A percentile compares a stretch with the other conserved stretches of the same genome.
Evolutionary conservation across 1,140 invertebrate species (phyloP).

Genomic region (Ylistrum balloti): DNA sequence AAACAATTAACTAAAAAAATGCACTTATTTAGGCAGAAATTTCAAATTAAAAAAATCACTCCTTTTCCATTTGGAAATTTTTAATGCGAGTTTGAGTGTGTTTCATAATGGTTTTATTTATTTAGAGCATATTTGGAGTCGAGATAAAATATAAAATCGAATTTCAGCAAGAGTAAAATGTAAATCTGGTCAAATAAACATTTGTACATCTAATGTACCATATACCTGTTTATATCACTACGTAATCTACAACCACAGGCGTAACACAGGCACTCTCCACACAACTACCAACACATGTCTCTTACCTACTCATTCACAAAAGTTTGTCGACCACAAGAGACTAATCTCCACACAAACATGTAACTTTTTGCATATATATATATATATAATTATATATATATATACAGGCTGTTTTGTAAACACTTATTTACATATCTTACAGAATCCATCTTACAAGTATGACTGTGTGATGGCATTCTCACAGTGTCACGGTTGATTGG

Average conservation of each 20-base stretch:
- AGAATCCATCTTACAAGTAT: background rate
- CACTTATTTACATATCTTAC: constrained; percentile 35
- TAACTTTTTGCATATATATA: constrained; percentile 20
- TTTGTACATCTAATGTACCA: background rate
- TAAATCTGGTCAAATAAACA: background rate
- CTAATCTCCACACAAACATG: constrained; percentile 8
- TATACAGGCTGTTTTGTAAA: constrained; percentile 32
- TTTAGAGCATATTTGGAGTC: background rate
- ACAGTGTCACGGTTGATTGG: background rate
- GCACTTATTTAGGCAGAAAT: background rate
- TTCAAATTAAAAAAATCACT: background rate
- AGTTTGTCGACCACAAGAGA: background rate
- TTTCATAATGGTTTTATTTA: background rate
- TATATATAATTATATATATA: no score
- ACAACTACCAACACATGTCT: background rate
- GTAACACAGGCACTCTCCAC: background rate
- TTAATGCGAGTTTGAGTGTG: background rate
- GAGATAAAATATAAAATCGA: background rate
- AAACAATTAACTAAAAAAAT: background rate
- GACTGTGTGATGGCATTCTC: background rate
- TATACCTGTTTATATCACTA: no score
- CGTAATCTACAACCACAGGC: no score
- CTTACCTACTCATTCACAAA: background rate
- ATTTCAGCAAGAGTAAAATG: background rate
- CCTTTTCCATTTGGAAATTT: no score